Evolutionary conservation across 2,113 vertebrate genomes (phyloP).

Genomic region (Phasianus colchicus): DNA sequence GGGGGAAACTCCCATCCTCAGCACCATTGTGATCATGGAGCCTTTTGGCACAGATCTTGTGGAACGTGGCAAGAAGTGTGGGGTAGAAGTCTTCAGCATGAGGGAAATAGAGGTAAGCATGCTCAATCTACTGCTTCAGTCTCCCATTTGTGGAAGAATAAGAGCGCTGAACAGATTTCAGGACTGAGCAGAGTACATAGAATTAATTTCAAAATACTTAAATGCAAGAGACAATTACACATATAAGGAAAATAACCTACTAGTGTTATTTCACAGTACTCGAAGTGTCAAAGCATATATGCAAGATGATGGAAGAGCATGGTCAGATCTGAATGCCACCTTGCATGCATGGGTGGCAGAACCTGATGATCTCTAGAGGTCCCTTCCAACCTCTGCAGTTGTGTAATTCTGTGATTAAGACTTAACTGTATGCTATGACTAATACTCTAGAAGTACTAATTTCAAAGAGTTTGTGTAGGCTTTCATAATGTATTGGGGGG

Average conservation of each 20-base stretch:
- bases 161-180: background rate
- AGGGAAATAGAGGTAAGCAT: constrained; percentile 86
- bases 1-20: constrained; percentile 79
- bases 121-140: background rate
- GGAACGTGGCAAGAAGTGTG: constrained; percentile 80
- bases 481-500: background rate
- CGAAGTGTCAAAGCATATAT: background rate
- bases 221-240: no score
- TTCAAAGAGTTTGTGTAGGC: background rate
- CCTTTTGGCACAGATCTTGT: constrained; percentile 82
- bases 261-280: background rate
- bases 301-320: background rate
- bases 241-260: background rate
- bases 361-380: no score
- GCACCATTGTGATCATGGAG: constrained; percentile 89
- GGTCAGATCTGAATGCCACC: background rate
- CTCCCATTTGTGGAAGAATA: background rate
- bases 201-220: background rate
- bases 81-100: constrained; percentile 86
- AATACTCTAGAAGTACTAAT: background rate
- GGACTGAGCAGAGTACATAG: background rate
- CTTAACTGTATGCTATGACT: background rate
- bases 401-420: background rate
- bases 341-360: background rate
- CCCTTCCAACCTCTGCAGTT: no score